Base-by-base conservation (phyloP, 2,113 vertebrate genomes). In the Garra rufa region DNA sequence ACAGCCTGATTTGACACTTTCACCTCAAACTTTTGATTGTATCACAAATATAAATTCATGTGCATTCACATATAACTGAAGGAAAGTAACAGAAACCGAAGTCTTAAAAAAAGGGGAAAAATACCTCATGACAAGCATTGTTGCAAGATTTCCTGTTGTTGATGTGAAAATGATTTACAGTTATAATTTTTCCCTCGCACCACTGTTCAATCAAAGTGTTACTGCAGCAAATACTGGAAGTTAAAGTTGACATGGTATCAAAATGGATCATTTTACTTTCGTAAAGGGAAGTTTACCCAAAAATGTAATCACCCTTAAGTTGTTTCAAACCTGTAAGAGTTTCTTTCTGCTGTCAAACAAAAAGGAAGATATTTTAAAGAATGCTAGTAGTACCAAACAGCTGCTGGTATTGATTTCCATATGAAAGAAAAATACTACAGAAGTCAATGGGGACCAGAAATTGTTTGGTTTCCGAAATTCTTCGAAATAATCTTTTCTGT, bases 111-210 rank as follows among this genome's bases (percentile, higher is more conserved):
- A 3, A 8, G 9, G 9, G 57, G 24, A 11, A 59, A 61, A 61
- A 24, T 61, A 26, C 9, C 69, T n/a, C 38, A 44, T 46, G 21
- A 26, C 1, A 9, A 73, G 41, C n/a, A 46, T 77, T 59, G 52
- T 77, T 77, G 75, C 75, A 24, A 77, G 3, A 59, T 59, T 77
- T 77, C 75, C 52, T 77, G 50, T 77, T 77, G 7, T 77, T 77
- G 41, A 26, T 46, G 70, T 46, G 70, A 77, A 77, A 41, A 59
- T n/a, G 17, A 14, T 57, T 57, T 34, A 41, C 75, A 9, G 75
- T 38, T 38, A 9, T 21, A 2, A 76, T n/a, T 21, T 24, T 57
- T n/a, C 11, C 4, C 13, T 65, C 15, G n/a, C 8, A 3, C 11
- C 3, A n/a, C 13, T 61, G 59, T 63, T 63, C 13, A 57, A 57